Base-by-base conservation (phyloP, 2,113 vertebrate species). In the Acrocephalus arundinaceus region DNA sequence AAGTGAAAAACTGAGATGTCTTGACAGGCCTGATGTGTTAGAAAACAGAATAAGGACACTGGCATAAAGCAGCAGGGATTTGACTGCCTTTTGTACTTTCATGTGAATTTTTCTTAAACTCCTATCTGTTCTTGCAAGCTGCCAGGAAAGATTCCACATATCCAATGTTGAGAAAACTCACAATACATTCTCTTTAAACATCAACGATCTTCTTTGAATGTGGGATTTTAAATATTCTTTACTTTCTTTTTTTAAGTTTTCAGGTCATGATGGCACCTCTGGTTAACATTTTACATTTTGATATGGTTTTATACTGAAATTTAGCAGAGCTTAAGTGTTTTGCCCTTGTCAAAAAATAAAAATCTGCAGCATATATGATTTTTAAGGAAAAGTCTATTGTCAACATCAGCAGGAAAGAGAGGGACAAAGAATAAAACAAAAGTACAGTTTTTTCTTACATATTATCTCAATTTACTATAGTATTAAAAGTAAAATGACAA, bases 261-360 rank as follows among this genome's bases (percentile, higher is more conserved):
- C 41, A 59, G 92, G 75, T 96, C 91, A 90, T 28, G 24, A 62
- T 88, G 68, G 19, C 46, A 89, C 55, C 94, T 87, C 62, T 94
- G 90, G 80, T 96, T 97, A 97, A 91, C 89, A 94, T 96, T 97
- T 96, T 94, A 59, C 61, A 66, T 90, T 95, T 95, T 95, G 80
- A 96, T 96, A 63, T 57, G 54, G 16, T 43, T 96, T 96, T 93
- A 88, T 94, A 74, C 72, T 93, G 90, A 85, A 92, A 97, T 97
- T 98, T 94, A 97, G 43, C 49, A 84, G 66, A 61, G 75, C 55
- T 97, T 81, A 95, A 87, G 91, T 94, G 66, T 80, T 87, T 46
- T 89, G 67, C 62, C 80, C 76, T 91, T 97, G 91, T 97, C 92
- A 94, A 97, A 97, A 83, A 97, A 93, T 85, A 77, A 89, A 95